phyloP scores from a whole-genome alignment of 30 jellyfish, hydroid and myxozoan genomes.

The Mastigias papua region DNA sequence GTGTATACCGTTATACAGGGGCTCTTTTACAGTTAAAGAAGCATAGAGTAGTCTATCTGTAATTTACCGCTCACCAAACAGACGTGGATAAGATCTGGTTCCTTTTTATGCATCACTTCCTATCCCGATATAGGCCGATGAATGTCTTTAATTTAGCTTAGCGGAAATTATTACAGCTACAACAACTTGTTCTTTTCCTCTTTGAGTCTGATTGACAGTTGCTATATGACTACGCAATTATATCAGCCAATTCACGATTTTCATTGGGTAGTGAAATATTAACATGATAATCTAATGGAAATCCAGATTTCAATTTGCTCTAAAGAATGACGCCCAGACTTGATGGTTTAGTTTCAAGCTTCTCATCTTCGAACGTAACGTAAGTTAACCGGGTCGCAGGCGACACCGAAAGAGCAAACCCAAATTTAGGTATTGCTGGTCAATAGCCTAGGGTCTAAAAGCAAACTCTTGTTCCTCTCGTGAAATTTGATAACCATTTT shows the following conservation, averaged over 20 bases:
- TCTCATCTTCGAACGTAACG: constrained; percentile 17
- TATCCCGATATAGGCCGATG: neutral
- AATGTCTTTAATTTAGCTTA: neutral
- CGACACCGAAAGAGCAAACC: constrained; percentile 82
- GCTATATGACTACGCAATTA: neutral
- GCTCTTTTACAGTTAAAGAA: neutral
- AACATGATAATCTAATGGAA: constrained; percentile 44
- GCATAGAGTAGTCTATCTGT: neutral
- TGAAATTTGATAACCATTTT: constrained; percentile 6
- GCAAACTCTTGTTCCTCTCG: constrained; percentile 56
- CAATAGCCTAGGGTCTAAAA: constrained; percentile 82
- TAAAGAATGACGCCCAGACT: constrained; percentile 71
- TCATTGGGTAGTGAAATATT: constrained; percentile 39
- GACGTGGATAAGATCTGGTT: neutral
- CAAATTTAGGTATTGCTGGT: constrained; percentile 80
- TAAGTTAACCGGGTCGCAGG: constrained; percentile 79
- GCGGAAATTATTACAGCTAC: constrained; percentile 43
- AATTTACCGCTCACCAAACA: neutral
- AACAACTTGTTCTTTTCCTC: constrained; percentile 10
- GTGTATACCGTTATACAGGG: neutral
- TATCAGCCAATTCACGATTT: neutral
- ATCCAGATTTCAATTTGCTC: constrained; percentile 4
- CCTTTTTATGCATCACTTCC: neutral
- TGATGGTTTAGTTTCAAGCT: constrained; percentile 17
- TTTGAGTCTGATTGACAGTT: constrained; percentile 59